Evolutionary conservation across 2,113 vertebrate species (phyloP), one percentile per base, ranked within the genome.

Genomic region (Crotophaga sulcirostris): DNA sequence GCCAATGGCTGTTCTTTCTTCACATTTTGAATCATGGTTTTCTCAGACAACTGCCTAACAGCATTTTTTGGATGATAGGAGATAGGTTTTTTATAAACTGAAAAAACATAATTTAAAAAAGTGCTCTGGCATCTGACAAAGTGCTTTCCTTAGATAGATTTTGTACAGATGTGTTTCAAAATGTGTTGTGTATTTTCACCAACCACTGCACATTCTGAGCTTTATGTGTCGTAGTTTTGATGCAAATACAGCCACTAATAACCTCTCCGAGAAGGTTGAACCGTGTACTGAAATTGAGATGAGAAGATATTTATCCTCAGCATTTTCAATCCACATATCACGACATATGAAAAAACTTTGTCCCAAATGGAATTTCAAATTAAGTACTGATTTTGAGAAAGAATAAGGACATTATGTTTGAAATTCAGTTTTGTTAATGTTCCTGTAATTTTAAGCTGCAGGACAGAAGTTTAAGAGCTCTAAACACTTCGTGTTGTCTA

Each of bases 341-440:
- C n/a, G 15, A 70, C 19, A 62, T 42, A 82, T 33, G 63, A 20
- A 52, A 84, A 70, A n/a, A 85, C 11, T 20, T 3, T 29, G 17
- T 42, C 16, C 6, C 25, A 87, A 86, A 58, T 38, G 10, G 21
- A 82, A 54, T 79, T 82, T 62, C 18, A 68, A 80, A 84, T 54
- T 69, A 75, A 86, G 15, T 8, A 60, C 15, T 45, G 24, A 55
- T 56, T 89, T 87, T 94, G 34, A 76, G 68, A 64, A 73, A 89
- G 29, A 51, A 19, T 47, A 74, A 79, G 10, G 7, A 40, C 3
- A 7, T 8, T 36, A 24, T 19, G 7, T 45, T 67, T 81, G 36
- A 84, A 90, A 84, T 66, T 64, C 26, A 68, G 7, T 55, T 62
- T 26, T 47, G 6, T 52, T 58, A 52, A 8, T 15, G 10, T 58